A percentile compares a stretch with the other conserved stretches of the same genome.
phyloP scores from a whole-genome alignment of 2,797 vertebrate species.

The Tadarida brasiliensis region DNA sequence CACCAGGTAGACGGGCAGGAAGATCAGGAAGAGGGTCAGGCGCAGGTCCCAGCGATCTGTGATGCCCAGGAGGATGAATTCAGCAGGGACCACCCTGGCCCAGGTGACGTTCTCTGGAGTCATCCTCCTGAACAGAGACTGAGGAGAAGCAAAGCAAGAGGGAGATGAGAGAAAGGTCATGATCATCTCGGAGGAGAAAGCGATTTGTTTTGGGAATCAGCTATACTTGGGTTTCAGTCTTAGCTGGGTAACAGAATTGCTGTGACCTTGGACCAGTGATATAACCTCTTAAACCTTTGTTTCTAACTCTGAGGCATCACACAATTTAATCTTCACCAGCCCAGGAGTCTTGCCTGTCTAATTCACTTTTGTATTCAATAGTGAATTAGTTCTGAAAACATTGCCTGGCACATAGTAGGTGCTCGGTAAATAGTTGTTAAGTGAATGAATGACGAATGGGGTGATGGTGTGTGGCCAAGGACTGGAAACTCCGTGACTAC shows the following conservation, averaged over 20 bases:
- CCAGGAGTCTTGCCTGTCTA: neutral
- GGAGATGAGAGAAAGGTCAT: neutral
- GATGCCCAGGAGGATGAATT: constrained; percentile 83
- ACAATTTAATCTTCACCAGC: neutral
- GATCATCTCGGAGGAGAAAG: neutral
- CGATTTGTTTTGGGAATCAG: neutral
- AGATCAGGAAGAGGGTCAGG: constrained; percentile 71
- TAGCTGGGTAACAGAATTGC: neutral
- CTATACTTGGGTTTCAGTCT: neutral
- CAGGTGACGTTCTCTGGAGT: constrained; percentile 66
- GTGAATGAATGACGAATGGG: neutral
- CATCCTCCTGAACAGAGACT: constrained; percentile 50
- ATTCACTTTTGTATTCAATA: neutral
- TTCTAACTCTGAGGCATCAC: neutral
- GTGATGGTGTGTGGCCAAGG: neutral
- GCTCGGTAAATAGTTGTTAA: constrained; percentile 13
- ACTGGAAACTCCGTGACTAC: neutral
- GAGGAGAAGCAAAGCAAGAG: neutral
- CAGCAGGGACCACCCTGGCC: constrained; percentile 40
- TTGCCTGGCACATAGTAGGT: neutral
- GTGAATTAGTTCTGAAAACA: neutral
- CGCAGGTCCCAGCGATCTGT: constrained; percentile 72
- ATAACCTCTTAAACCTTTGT: neutral
- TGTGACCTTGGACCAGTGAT: neutral
- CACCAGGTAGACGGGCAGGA: constrained; percentile 76